A percentile compares a stretch with the other conserved stretches of the same genome.
phyloP scores from a whole-genome alignment of 2,113 vertebrate species.

The Aramus guarauna region DNA sequence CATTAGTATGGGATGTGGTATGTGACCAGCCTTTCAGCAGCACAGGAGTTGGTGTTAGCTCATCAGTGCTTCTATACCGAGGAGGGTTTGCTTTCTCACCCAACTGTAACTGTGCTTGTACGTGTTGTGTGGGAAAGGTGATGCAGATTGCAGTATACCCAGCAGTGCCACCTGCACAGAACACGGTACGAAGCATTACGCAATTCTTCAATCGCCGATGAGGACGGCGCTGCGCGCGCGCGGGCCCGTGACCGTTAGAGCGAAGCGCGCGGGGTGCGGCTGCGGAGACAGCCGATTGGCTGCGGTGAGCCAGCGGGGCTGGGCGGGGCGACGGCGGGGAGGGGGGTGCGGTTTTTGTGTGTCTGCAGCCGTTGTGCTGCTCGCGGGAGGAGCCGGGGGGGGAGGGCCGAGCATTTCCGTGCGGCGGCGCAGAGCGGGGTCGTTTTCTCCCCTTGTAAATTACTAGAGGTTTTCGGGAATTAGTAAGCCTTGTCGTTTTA shows the following conservation, averaged over 20 bases:
- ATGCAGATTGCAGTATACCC: too few relatives aligned
- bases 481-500: not conserved
- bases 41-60: not conserved
- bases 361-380: not conserved
- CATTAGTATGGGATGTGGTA: not conserved
- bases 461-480: not conserved
- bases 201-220: not conserved
- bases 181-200: too few relatives aligned
- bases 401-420: too few relatives aligned
- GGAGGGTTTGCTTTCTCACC: constrained; percentile 84
- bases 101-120: constrained; percentile 84
- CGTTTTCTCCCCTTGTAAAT: too few relatives aligned
- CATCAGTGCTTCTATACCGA: constrained; percentile 78
- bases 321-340: not conserved
- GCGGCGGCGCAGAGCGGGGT: too few relatives aligned
- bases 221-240: not conserved
- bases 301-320: too few relatives aligned
- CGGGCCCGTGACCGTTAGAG: not conserved
- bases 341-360: too few relatives aligned
- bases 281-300: not conserved
- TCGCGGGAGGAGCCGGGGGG: not conserved
- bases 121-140: constrained; percentile 84
- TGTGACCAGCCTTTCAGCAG: not conserved
- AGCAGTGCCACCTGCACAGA: too few relatives aligned
- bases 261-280: not conserved